Conservation (phyloP, 2,888 invertebrate species). For the Agrochola litura region DNA sequence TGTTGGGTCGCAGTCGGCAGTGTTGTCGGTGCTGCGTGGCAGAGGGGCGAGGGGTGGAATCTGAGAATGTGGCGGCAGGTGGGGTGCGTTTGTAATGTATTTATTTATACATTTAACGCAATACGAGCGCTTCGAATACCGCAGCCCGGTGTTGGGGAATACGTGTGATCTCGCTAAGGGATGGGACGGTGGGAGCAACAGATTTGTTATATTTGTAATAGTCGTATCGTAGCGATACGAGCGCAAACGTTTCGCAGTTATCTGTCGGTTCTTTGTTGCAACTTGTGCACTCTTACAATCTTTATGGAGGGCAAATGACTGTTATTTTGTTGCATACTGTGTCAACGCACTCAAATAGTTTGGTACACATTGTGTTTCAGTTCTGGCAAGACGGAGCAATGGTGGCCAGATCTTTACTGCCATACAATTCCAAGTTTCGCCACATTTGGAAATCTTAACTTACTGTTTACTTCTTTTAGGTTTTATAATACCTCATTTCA, state of each 20-base stretch:
- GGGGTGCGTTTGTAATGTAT: constrained; percentile 53
- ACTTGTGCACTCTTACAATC: constrained; percentile 34
- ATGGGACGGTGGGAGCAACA: constrained; percentile 20
- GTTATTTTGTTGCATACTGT: constrained; percentile 39
- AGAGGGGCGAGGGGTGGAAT: constrained; percentile 50
- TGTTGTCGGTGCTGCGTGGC: constrained; percentile 31
- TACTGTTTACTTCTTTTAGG: constrained; percentile 22
- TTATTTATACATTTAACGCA: constrained; percentile 59
- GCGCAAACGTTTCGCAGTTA: constrained; percentile 17
- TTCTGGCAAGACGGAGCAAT: background rate
- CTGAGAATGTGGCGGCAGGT: constrained; percentile 59
- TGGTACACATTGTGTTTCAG: background rate
- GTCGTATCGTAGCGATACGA: background rate
- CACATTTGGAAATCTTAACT: constrained; percentile 28
- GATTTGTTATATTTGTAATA: constrained; percentile 16
- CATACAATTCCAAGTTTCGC: constrained; percentile 10
- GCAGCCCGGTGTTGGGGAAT: constrained; percentile 13
- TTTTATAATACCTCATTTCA: constrained; percentile 51
- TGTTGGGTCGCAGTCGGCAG: constrained; percentile 16
- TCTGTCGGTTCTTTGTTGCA: constrained; percentile 30
- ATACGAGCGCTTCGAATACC: constrained; percentile 49
- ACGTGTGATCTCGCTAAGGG: constrained; percentile 32
- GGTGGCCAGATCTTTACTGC: background rate
- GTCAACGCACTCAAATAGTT: constrained; percentile 31
- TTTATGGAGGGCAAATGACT: constrained; percentile 38